Percentiles rank a stretch among this genome's conserved stretches.
Conservation (phyloP, 2,797 vertebrate species). For the Oryzias sinensis region DNA sequence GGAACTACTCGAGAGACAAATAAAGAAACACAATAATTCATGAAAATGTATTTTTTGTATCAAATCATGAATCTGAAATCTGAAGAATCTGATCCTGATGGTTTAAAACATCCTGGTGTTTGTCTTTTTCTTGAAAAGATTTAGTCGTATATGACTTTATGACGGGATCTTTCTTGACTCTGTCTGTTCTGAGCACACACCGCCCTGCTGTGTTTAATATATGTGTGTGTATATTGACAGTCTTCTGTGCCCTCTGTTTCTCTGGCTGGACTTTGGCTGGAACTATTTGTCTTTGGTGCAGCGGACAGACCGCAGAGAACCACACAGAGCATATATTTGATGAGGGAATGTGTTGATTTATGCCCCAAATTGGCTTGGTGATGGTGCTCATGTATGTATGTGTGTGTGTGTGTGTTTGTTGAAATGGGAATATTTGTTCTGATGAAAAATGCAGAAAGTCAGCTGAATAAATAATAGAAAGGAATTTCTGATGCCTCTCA, state of each 20-base stretch:
- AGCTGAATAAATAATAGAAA: constrained; percentile 80
- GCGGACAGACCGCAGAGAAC: constrained; percentile 71
- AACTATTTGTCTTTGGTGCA: constrained; percentile 75
- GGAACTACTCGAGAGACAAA: background rate
- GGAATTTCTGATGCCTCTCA: constrained; percentile 79
- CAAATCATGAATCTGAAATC: too few relatives aligned
- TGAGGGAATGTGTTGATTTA: constrained; percentile 76
- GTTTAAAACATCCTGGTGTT: background rate
- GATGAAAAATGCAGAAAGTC: constrained; percentile 84
- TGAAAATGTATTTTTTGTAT: too few relatives aligned
- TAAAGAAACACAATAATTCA: background rate
- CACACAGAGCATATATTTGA: constrained; percentile 77
- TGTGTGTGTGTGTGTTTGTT: constrained; percentile 61
- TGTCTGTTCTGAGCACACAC: constrained; percentile 58
- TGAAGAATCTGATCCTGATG: too few relatives aligned
- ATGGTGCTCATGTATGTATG: constrained; percentile 28
- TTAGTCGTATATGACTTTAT: constrained; percentile 34
- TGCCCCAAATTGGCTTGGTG: constrained; percentile 67
- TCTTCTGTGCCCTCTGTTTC: constrained; percentile 50
- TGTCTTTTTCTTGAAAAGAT: background rate
- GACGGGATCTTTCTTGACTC: constrained; percentile 48
- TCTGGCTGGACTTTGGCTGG: constrained; percentile 68
- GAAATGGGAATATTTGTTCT: constrained; percentile 84
- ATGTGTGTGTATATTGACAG: constrained; percentile 72
- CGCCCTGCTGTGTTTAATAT: constrained; percentile 67